Percentiles rank a stretch among this genome's conserved stretches.
Conservation (phyloP, 2,888 invertebrate genomes). For the Tipula confusa region DNA sequence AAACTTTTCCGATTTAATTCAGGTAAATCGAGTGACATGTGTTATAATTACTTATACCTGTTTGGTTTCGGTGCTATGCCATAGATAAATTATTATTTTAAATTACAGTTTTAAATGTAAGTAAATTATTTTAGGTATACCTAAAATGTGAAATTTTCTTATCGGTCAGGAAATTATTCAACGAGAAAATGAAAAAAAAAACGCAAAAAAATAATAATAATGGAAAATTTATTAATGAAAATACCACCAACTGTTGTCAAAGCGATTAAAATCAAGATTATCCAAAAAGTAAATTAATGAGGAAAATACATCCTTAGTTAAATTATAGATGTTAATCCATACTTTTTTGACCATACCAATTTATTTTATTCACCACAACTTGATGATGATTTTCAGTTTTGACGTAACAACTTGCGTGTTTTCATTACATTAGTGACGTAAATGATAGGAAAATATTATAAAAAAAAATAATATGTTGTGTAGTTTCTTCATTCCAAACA, state of each 20-base stretch:
- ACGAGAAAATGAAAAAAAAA: too few relatives aligned
- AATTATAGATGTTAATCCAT: not conserved
- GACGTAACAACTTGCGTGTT: not conserved
- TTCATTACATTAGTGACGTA: not conserved
- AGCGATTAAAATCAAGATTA: conserved; percentile 25
- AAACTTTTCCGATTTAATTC: too few relatives aligned
- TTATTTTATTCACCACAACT: not conserved
- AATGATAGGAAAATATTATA: not conserved
- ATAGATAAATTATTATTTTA: too few relatives aligned
- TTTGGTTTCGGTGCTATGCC: too few relatives aligned
- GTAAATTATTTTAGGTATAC: too few relatives aligned
- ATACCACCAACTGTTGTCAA: conserved; percentile 1
- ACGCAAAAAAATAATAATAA: not conserved
- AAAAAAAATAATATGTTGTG: not conserved
- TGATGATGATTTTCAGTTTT: not conserved
- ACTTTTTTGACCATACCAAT: not conserved
- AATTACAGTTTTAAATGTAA: too few relatives aligned
- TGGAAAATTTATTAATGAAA: not conserved
- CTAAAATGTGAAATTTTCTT: not conserved
- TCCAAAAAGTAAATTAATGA: not conserved
- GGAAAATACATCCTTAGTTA: conserved; percentile 3
- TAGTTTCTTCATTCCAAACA: not conserved
- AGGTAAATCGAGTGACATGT: too few relatives aligned
- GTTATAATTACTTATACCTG: too few relatives aligned
- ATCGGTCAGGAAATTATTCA: not conserved